These are phyloP conservation scores for Bombus confusus DNA, from an alignment of 1,140 invertebrate genomes.

Conservation along the genomic window DNA sequence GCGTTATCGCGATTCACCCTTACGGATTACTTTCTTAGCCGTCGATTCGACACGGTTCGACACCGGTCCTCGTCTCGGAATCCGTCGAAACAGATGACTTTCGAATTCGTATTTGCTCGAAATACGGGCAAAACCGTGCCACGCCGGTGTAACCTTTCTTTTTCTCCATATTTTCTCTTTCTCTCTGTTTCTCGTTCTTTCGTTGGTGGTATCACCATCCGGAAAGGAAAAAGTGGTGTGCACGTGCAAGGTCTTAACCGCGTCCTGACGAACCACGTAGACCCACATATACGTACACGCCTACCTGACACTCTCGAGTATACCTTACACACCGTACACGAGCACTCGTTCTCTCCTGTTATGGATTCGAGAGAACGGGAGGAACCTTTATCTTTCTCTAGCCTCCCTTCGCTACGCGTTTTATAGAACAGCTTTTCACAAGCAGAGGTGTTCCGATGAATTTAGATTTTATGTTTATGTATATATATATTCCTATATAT, in stretches of 20 bases:
- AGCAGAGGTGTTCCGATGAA: conserved; percentile 20
- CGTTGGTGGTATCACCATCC: not conserved
- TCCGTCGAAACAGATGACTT: not conserved
- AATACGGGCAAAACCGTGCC: not conserved
- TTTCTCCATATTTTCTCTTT: conserved; percentile 11
- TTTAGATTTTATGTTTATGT: not conserved
- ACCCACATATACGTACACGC: conserved; percentile 20
- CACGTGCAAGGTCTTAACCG: conserved; percentile 65
- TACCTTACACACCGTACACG: not conserved
- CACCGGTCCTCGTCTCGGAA: not conserved
- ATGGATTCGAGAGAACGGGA: conserved; percentile 25
- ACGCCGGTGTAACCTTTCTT: conserved; percentile 1
- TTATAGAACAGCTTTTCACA: not conserved
- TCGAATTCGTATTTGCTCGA: not conserved
- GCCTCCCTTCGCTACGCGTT: conserved; percentile 5
- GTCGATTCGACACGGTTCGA: not conserved
- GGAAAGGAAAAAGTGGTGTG: not conserved
- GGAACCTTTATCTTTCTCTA: conserved; percentile 37
- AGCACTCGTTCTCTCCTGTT: conserved; percentile 46
- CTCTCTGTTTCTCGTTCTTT: not conserved
- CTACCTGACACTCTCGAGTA: not conserved
- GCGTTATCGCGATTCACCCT: conserved; percentile 48
- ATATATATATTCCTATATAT: no score
- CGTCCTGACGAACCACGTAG: conserved; percentile 54
- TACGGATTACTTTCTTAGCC: not conserved